Evolutionary conservation across 2,888 invertebrate genomes (phyloP).

Genomic region (Orthonevra nobilis): DNA sequence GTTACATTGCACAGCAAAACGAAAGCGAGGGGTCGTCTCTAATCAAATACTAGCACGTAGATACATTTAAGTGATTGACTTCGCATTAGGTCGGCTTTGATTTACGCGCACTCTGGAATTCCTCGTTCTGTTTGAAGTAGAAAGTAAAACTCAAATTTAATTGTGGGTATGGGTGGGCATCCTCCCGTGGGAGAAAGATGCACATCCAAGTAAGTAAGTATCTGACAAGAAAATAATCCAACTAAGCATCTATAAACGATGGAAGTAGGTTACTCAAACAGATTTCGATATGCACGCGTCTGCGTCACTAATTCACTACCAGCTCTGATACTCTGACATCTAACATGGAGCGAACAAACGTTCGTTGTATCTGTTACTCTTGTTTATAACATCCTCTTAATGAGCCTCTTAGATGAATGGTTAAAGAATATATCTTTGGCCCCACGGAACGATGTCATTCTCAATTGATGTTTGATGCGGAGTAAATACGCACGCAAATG

Average conservation of each 20-base stretch:
- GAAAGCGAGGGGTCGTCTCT: conserved; percentile 5
- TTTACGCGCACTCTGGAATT: conserved; percentile 33
- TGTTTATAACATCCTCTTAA: conserved; percentile 29
- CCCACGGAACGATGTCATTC: conserved; percentile 35
- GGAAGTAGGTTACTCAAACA: conserved; percentile 61
- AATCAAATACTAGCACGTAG: conserved; percentile 54
- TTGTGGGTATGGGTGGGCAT: conserved; percentile 19
- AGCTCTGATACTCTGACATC: conserved; percentile 11
- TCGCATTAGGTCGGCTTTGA: conserved; percentile 42
- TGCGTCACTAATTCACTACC: conserved; percentile 28
- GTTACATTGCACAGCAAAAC: conserved; percentile 31
- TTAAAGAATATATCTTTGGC: conserved; percentile 7
- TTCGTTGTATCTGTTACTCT: conserved; percentile 26
- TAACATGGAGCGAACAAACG: conserved; percentile 20
- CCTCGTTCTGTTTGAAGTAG: conserved; percentile 40
- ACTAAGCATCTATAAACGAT: background rate
- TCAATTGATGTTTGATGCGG: conserved; percentile 13
- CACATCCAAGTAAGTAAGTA: background rate
- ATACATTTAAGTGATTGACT: conserved; percentile 62
- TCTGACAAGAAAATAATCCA: conserved; percentile 18
- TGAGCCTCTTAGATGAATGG: conserved; percentile 6
- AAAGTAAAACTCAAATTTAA: conserved; percentile 64
- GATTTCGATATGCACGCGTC: conserved; percentile 41
- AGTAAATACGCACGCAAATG: conserved; percentile 45
- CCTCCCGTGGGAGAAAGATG: conserved; percentile 31